phyloP scores from a whole-genome alignment of 2,888 invertebrate species.

The Zygaena filipendulae region DNA sequence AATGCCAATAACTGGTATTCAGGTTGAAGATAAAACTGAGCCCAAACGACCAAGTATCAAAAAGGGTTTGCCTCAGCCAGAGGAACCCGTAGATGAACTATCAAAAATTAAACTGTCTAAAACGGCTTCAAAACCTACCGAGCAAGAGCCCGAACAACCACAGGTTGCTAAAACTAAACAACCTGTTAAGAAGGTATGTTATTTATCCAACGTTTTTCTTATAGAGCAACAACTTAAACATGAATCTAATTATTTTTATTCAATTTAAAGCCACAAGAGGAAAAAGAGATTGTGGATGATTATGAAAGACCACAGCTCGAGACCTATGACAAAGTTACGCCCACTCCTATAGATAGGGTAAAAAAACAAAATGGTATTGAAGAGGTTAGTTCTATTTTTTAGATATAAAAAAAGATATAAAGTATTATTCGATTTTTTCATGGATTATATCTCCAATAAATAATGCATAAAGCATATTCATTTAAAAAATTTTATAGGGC shows the following conservation, averaged over 20 bases:
- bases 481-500: constrained; percentile 39
- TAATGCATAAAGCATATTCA: too few relatives aligned
- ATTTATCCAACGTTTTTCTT: neutral
- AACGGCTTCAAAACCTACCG: constrained; percentile 39
- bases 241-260: constrained; percentile 7
- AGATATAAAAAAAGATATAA: too few relatives aligned
- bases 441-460: too few relatives aligned
- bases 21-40: constrained; percentile 46
- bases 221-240: neutral
- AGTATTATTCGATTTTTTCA: too few relatives aligned
- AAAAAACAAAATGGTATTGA: constrained; percentile 56
- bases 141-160: constrained; percentile 43
- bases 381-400: constrained; percentile 32
- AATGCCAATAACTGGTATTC: too few relatives aligned
- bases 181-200: constrained; percentile 40
- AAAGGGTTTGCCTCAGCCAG: constrained; percentile 47
- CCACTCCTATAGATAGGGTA: constrained; percentile 43
- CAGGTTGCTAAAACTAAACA: constrained; percentile 49
- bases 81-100: constrained; percentile 53
- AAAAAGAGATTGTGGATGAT: constrained; percentile 72
- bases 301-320: constrained; percentile 80
- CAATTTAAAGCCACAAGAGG: constrained; percentile 48
- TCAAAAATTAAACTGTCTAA: constrained; percentile 52
- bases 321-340: constrained; percentile 72
- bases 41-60: constrained; percentile 45